Percentiles rank a stretch among this genome's conserved stretches.
Conservation (phyloP, 1,140 invertebrate species). For the Bombus balteatus region DNA sequence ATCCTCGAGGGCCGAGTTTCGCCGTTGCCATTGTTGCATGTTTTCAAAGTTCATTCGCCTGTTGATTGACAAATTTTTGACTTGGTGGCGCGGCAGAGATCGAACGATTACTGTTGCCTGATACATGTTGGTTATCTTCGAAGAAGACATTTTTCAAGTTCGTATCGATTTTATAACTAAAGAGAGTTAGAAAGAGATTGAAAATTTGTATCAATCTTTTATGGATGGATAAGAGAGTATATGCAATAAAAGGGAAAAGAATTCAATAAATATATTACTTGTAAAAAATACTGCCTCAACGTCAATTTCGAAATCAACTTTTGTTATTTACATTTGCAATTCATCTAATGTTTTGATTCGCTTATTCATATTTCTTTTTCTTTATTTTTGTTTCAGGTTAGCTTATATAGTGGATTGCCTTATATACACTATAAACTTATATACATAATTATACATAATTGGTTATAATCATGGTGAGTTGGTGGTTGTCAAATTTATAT, state of each 20-base stretch:
- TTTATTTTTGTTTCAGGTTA: too few relatives aligned
- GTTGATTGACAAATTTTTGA: conserved; percentile 3
- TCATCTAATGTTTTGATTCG: not conserved
- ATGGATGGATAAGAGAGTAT: not conserved
- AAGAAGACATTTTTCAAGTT: not conserved
- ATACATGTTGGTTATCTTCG: not conserved
- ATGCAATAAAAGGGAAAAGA: not conserved
- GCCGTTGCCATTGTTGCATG: conserved; percentile 29
- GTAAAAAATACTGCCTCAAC: too few relatives aligned
- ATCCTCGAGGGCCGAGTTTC: not conserved
- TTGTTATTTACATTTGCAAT: not conserved
- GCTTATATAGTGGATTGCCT: too few relatives aligned
- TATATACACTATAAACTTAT: too few relatives aligned
- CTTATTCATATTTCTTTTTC: too few relatives aligned
- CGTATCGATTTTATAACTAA: not conserved
- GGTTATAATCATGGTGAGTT: not conserved
- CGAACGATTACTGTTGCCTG: not conserved
- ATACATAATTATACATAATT: not conserved
- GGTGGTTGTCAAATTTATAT: not conserved
- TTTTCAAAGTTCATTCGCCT: conserved; percentile 24
- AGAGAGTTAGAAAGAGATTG: not conserved
- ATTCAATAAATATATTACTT: not conserved
- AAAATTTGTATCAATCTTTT: not conserved
- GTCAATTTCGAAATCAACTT: too few relatives aligned
- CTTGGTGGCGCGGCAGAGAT: too few relatives aligned